phyloP scores from a whole-genome alignment of 2,888 invertebrate species.

The Pandemis heparana region DNA sequence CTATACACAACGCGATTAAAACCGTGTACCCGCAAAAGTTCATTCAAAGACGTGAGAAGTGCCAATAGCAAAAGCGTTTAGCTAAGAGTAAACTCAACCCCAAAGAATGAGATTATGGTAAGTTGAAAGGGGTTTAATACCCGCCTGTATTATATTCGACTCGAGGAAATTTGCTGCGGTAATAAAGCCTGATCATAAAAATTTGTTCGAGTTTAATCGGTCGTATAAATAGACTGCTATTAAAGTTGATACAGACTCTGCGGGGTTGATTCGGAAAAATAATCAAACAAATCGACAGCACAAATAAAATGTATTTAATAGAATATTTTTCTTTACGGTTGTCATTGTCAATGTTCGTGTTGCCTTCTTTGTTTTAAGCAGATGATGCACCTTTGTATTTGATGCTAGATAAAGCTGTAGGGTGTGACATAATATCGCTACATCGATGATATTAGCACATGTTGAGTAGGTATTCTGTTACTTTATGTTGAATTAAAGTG shows the following conservation, averaged over 20 bases:
- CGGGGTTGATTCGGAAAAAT: not conserved
- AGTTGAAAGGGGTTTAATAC: conserved; percentile 3
- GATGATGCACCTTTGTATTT: not conserved
- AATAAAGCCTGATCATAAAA: conserved; percentile 7
- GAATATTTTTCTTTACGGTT: too few relatives aligned
- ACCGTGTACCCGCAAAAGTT: not conserved
- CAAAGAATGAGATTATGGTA: conserved; percentile 8
- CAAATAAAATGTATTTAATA: not conserved
- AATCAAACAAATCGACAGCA: not conserved
- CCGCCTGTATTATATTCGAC: not conserved
- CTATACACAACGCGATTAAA: not conserved
- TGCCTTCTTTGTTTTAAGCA: not conserved
- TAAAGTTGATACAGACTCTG: conserved; percentile 3
- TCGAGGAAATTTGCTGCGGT: not conserved
- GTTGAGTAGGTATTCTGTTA: too few relatives aligned
- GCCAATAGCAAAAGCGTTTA: not conserved
- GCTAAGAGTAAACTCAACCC: not conserved
- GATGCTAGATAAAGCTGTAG: not conserved
- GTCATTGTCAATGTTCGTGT: too few relatives aligned
- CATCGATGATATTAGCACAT: too few relatives aligned
- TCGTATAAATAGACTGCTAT: not conserved
- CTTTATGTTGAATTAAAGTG: too few relatives aligned
- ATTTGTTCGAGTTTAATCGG: conserved; percentile 10
- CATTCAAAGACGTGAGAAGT: not conserved
- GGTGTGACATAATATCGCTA: too few relatives aligned